Percentiles rank a stretch among this genome's conserved stretches.
Evolutionary conservation across 2,888 invertebrate genomes (phyloP).

Genomic region (Drosophila nr. fundita): DNA sequence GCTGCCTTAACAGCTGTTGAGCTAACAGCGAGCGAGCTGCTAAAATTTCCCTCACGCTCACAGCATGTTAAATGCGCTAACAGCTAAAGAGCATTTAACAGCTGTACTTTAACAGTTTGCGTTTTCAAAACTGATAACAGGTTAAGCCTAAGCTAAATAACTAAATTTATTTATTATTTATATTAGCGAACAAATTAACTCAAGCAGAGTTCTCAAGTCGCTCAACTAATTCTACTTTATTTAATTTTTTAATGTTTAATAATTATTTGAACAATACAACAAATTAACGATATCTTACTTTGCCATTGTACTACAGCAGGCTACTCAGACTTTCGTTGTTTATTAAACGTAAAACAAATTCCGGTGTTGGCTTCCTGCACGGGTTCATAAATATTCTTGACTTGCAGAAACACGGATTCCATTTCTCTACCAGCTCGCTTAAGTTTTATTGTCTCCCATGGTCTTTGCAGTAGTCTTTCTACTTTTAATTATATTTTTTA

Average conservation of each 20-base stretch:
- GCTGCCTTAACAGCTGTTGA: slow-evolving; percentile 3
- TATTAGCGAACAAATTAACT: background rate
- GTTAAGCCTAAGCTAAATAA: slow-evolving; percentile 5
- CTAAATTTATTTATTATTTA: background rate
- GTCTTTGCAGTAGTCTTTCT: background rate
- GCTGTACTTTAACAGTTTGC: slow-evolving; percentile 7
- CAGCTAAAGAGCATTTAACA: slow-evolving; percentile 63
- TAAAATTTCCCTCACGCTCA: slow-evolving; percentile 55
- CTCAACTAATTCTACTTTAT: background rate
- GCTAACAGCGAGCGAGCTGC: slow-evolving; percentile 22
- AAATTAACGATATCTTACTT: background rate
- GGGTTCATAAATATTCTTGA: too few species aligned
- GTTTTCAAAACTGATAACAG: slow-evolving; percentile 48
- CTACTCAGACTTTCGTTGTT: background rate
- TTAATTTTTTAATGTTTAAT: background rate
- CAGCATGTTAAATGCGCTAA: slow-evolving; percentile 12
- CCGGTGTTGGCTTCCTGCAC: too few species aligned
- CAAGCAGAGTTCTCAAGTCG: background rate
- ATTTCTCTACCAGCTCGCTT: background rate
- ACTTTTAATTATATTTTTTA: background rate
- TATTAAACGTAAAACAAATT: background rate
- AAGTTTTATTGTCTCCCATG: background rate
- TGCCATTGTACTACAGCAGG: background rate
- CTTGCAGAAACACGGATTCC: background rate
- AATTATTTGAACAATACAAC: background rate